Evolutionary conservation across 1,140 invertebrate species (phyloP), one percentile per base, ranked within the genome.

Genomic region (Cyphomyrmex costatus): DNA sequence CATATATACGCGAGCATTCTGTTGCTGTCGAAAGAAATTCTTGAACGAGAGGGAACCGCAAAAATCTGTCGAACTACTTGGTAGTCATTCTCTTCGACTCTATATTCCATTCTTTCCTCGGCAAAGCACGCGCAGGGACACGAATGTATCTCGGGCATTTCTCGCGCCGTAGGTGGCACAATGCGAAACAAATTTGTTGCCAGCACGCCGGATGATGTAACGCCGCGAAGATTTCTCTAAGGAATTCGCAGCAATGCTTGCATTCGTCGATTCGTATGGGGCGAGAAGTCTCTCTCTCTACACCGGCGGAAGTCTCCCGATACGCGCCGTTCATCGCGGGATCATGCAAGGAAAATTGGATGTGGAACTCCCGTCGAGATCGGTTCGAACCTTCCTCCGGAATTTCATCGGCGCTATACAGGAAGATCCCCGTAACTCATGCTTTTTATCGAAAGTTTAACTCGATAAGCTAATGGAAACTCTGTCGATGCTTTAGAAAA

Each of bases 181-280:
- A 94, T 93, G 91, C 87, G 91, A 92, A 94, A 94, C 91, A 92
- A 94, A 93, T 93, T 93, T 91, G 88, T 92, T 93, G 92, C 90
- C 85, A 89, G 89, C 74, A 86, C 73, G 89, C 83, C 73, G 65
- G 79, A 92, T 92, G 93, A 93, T 94, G 89, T 91, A 93, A 90
- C 84, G 88, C 90, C 71, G 60, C 73, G 90, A 92, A 94, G 93
- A 94, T 94, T 94, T 94, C 93, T 94, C 93, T 79, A 70, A 93
- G 92, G 93, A 92, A 93, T 93, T 93, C 70, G 78, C 56, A 27
- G 86, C 65, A 60, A 76, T 68, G 86, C 86, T 78, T 68, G 77
- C 58, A 83, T 65, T 83, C 36, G 61, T 84, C 65, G 86, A 87
- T 87, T 85, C 80, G 79, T 58, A 83, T 70, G 77, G 78, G 79